These are phyloP conservation scores for Unio delphinus DNA, from an alignment of 2,888 invertebrate species.

Conservation along the genomic window DNA sequence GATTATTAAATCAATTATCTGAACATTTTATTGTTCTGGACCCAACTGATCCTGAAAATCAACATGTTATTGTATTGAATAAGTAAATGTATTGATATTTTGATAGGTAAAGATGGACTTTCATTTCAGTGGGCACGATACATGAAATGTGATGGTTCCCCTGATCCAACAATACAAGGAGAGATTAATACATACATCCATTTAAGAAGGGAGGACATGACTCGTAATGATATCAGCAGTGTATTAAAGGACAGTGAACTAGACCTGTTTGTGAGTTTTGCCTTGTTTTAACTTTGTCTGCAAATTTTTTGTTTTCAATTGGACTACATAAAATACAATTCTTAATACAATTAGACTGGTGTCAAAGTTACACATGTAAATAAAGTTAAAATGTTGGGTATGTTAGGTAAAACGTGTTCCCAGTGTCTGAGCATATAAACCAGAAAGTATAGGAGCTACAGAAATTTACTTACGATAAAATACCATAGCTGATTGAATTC, in stretches of 20 bases:
- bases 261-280: constrained; percentile 56
- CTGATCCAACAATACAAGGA: constrained; percentile 66
- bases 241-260: constrained; percentile 63
- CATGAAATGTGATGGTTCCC: constrained; percentile 71
- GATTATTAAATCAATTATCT: no score
- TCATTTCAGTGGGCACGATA: constrained; percentile 68
- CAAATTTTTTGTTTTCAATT: not conserved
- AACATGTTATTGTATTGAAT: no score
- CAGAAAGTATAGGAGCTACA: not conserved
- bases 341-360: not conserved
- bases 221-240: constrained; percentile 51
- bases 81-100: no score
- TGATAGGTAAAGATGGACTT: not conserved
- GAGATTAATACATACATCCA: constrained; percentile 71
- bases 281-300: not conserved
- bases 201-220: constrained; percentile 61
- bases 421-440: constrained; percentile 13
- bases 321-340: not conserved
- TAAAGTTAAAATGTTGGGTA: not conserved
- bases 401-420: not conserved
- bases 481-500: no score
- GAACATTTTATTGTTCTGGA: no score
- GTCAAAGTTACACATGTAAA: not conserved
- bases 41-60: no score
- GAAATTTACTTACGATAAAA: no score